Conservation (phyloP, 2,888 invertebrate genomes). For the Malacosoma neustria region DNA sequence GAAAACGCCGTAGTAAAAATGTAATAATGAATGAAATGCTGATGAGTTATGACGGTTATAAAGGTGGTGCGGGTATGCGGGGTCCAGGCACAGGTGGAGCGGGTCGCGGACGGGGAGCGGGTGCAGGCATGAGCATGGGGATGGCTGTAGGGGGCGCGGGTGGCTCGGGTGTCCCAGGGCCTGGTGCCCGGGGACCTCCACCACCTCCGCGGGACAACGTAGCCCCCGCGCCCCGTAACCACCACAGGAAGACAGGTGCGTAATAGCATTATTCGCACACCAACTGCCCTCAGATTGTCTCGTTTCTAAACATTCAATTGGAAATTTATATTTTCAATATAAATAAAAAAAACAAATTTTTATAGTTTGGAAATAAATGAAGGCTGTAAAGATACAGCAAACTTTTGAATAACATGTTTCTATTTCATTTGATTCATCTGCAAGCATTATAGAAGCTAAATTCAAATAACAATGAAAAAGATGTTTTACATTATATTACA, state of each 20-base stretch:
- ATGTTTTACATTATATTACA: no score
- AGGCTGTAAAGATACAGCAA: no score
- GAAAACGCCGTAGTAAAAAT: no score
- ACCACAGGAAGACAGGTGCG: constrained; percentile 67
- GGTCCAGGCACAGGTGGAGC: constrained; percentile 28
- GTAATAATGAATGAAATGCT: neutral
- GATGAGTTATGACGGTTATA: constrained; percentile 19
- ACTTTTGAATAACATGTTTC: no score
- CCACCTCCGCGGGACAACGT: constrained; percentile 86
- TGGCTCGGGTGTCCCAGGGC: constrained; percentile 58
- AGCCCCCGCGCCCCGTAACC: constrained; percentile 55
- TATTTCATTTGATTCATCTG: no score
- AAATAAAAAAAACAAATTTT: no score
- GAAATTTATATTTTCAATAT: no score
- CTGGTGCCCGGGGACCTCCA: constrained; percentile 92
- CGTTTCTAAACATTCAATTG: no score
- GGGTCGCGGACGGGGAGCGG: constrained; percentile 23
- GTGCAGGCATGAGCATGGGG: constrained; percentile 28
- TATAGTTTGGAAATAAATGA: no score
- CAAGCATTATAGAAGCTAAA: no score
- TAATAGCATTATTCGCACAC: constrained; percentile 2
- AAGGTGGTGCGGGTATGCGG: constrained; percentile 22
- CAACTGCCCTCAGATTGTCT: neutral
- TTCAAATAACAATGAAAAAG: no score
- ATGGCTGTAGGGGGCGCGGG: constrained; percentile 29